phyloP scores from a whole-genome alignment of 1,140 invertebrate species.

The Diprion similis region DNA sequence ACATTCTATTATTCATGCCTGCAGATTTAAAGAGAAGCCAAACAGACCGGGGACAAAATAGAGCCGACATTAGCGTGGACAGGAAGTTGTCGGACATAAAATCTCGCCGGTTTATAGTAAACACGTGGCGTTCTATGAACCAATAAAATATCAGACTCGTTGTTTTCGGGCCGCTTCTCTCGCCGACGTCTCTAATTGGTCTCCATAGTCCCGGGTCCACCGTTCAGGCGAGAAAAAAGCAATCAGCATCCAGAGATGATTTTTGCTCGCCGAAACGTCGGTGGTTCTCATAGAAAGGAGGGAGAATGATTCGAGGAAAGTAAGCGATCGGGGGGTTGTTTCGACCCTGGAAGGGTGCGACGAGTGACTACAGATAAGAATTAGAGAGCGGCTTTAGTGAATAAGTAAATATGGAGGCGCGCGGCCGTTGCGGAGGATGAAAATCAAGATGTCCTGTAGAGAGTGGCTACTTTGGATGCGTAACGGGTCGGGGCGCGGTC shows the following conservation, averaged over 20 bases:
- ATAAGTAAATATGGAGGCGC: no score
- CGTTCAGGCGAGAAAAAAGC: no score
- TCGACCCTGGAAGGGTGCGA: no score
- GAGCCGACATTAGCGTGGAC: not conserved
- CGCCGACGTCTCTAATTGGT: not conserved
- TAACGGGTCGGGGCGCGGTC: not conserved
- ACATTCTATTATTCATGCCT: no score
- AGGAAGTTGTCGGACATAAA: constrained; percentile 1
- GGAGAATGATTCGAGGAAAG: no score
- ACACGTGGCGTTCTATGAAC: constrained; percentile 4
- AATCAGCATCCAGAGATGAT: no score
- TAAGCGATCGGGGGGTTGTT: no score
- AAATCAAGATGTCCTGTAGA: not conserved
- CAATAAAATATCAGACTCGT: constrained; percentile 3
- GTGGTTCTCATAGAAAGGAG: no score
- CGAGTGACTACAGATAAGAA: no score
- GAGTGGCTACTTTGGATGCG: not conserved
- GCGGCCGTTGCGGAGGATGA: not conserved
- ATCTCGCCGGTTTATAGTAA: not conserved
- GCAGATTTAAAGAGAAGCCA: not conserved
- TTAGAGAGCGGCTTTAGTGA: no score
- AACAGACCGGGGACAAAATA: not conserved
- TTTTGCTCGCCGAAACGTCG: no score
- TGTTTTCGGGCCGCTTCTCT: not conserved
- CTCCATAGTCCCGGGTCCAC: not conserved